Evolutionary conservation across 2,113 vertebrate species (phyloP), one percentile per base, ranked within the genome.

Genomic region (Prionailurus viverrinus): DNA sequence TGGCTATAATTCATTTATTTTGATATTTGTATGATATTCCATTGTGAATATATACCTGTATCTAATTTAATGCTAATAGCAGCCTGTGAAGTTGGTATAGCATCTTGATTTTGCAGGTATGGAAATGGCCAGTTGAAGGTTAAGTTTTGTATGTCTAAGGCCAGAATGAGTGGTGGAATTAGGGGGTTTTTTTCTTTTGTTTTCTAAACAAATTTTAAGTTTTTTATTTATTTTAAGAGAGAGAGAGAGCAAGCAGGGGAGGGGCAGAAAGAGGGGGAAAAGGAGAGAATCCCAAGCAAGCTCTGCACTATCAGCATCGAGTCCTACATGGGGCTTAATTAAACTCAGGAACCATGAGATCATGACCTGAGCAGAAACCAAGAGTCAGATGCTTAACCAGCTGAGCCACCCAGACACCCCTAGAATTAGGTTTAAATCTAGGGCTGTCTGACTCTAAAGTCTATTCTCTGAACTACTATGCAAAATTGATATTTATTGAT

Each of bases 21-120:
- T 94, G 55, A 97, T 83, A 90, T 71, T 12, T 87, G 18, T n/a
- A 51, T 91, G 74, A 55, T 93, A 82, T 69, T 89, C n/a, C n/a
- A 55, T 58, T 92, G 8, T 94, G 76, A 83, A 18, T 79, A 71
- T 82, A 53, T 91, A 21, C 27, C 48, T 83, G 7, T 78, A 81
- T 92, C 53, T 94, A 48, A 83, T 27, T 89, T 96, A 95, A 87
- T 92, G 29, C 15, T 81, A 81, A 84, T 23, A 78, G 55, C 48
- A 91, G 73, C 4, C 53, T 69, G 33, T 78, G 19, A 71, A 27
- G 21, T 79, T 48, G 2, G 33, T 55, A 13, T 68, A 69, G 27
- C 69, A 94, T 89, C 61, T 8, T 36, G 0, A 74, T 97, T 97
- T 98, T 87, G 74, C 58, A 97, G 93, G 89, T 69, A 8, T 83